phyloP scores from a whole-genome alignment of 2,797 vertebrate genomes.

The Serranus cabrilla region DNA sequence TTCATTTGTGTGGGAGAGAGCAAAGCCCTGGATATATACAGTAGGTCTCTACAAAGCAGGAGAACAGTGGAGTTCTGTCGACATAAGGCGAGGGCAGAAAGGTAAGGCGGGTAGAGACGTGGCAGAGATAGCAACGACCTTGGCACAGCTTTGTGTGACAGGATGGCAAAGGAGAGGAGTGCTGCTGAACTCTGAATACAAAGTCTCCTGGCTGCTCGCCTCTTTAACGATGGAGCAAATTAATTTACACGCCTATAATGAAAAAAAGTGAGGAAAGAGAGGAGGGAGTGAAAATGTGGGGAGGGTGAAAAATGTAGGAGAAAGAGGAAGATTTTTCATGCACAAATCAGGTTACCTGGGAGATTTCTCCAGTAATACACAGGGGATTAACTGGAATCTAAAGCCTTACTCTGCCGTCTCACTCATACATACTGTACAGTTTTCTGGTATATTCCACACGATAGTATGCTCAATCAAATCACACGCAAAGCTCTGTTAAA shows the following conservation, averaged over 20 bases:
- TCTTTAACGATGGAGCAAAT: slow-evolving; percentile 77
- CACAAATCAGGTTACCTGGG: slow-evolving; percentile 62
- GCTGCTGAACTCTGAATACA: slow-evolving; percentile 64
- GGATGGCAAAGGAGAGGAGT: slow-evolving; percentile 53
- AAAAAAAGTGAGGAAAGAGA: slow-evolving; percentile 40
- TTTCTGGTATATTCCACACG: not conserved
- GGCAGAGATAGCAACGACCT: slow-evolving; percentile 51
- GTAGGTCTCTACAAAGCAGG: slow-evolving; percentile 32
- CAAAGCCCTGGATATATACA: slow-evolving; percentile 43
- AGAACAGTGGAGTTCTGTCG: slow-evolving; percentile 17
- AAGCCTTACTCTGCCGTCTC: slow-evolving; percentile 3
- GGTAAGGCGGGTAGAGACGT: slow-evolving; percentile 16
- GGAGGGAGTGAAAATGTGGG: not conserved
- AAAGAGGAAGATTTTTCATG: slow-evolving; percentile 48
- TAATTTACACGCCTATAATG: slow-evolving; percentile 74
- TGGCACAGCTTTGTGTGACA: slow-evolving; percentile 57
- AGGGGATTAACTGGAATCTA: slow-evolving; percentile 32
- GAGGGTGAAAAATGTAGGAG: not conserved
- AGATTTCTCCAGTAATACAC: slow-evolving; percentile 57
- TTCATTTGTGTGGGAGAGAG: slow-evolving; percentile 48
- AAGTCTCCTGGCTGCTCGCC: slow-evolving; percentile 56
- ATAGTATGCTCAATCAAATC: not conserved
- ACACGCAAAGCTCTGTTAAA: not conserved
- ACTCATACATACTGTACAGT: not conserved
- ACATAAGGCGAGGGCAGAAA: slow-evolving; percentile 2